A percentile compares a stretch with the other conserved stretches of the same genome.
These are phyloP conservation scores for Sebastes nivosus DNA, from an alignment of 2,797 vertebrate species.

Conservation along the genomic window DNA sequence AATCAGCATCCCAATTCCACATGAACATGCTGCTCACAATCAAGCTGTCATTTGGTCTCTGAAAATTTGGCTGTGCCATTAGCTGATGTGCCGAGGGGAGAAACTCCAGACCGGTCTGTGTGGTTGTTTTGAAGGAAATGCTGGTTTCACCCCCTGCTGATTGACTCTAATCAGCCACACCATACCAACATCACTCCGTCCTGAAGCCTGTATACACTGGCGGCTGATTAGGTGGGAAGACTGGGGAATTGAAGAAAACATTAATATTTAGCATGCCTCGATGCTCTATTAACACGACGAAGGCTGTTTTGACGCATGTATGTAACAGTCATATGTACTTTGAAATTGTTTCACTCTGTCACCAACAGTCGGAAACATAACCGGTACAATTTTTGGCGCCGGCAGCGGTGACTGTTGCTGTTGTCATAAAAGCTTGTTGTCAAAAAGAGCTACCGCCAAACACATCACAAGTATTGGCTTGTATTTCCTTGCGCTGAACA, in stretches of 20 bases:
- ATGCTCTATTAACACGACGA: conserved; percentile 7
- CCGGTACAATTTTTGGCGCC: not conserved
- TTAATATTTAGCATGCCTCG: conserved; percentile 66
- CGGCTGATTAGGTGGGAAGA: conserved; percentile 78
- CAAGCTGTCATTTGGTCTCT: conserved; percentile 72
- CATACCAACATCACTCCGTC: conserved; percentile 58
- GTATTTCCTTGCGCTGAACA: conserved; percentile 60
- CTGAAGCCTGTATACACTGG: conserved; percentile 46
- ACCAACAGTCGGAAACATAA: not conserved
- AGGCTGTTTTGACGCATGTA: not conserved
- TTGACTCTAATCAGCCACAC: conserved; percentile 82
- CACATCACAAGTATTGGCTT: conserved; percentile 64
- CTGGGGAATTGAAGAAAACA: conserved; percentile 59
- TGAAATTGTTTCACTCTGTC: not conserved
- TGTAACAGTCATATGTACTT: not conserved
- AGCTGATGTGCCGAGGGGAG: conserved; percentile 66
- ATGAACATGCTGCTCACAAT: conserved; percentile 74
- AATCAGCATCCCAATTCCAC: conserved; percentile 72
- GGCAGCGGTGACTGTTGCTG: conserved; percentile 36
- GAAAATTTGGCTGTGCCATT: conserved; percentile 73
- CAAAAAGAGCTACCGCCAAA: conserved; percentile 48
- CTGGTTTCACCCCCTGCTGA: conserved; percentile 68
- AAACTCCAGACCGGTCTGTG: conserved; percentile 54
- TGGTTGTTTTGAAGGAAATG: conserved; percentile 67
- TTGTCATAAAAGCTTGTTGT: conserved; percentile 44